Conservation (phyloP, 2,888 invertebrate species). For the Tiliacea aurago region DNA sequence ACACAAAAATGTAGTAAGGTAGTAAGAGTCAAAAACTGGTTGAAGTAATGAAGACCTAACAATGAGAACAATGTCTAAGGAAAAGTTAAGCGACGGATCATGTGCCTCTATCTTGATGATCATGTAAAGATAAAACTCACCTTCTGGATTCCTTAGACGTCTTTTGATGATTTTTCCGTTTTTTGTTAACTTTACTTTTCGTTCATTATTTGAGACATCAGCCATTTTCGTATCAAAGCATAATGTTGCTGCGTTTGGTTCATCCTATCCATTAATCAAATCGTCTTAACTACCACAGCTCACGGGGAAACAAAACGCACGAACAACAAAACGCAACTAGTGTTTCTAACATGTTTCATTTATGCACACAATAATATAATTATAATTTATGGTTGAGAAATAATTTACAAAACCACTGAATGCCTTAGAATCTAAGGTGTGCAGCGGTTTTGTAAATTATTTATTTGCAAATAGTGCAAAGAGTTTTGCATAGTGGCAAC, state of each 20-base stretch:
- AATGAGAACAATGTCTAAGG: conserved; percentile 53
- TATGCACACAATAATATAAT: too few relatives aligned
- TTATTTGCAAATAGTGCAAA: too few relatives aligned
- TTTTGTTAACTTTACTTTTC: conserved; percentile 88
- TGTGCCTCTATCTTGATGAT: conserved; percentile 31
- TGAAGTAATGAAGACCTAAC: conserved; percentile 66
- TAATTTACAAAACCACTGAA: too few relatives aligned
- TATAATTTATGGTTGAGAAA: too few relatives aligned
- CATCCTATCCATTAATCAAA: conserved; percentile 64
- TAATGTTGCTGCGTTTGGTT: conserved; percentile 57
- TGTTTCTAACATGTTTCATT: too few relatives aligned
- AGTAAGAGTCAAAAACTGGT: conserved; percentile 85
- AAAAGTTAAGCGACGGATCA: conserved; percentile 36
- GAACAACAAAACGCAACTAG: conserved; percentile 41
- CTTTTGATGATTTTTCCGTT: conserved; percentile 88
- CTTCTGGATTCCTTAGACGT: conserved; percentile 88
- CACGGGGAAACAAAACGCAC: conserved; percentile 48
- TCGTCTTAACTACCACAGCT: conserved; percentile 68
- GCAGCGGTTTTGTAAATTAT: too few relatives aligned
- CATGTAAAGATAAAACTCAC: conserved; percentile 71
- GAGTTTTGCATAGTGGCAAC: too few relatives aligned
- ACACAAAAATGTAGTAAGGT: conserved; percentile 82
- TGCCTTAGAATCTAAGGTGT: too few relatives aligned
- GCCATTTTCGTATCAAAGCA: conserved; percentile 89
- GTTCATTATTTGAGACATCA: conserved; percentile 88